Conservation (phyloP, 2,888 invertebrate species). For the Trissolcus japonicus region DNA sequence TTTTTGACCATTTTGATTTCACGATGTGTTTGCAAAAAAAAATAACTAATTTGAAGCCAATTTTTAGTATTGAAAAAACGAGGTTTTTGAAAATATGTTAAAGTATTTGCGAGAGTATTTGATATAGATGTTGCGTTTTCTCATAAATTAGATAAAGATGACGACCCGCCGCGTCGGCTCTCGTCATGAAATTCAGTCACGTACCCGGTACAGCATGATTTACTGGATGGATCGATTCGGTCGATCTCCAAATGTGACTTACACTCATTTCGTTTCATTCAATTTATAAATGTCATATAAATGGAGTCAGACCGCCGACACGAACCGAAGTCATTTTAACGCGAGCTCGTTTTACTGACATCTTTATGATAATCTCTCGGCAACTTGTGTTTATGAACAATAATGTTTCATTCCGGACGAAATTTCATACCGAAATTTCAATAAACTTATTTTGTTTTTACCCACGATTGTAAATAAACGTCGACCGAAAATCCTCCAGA, state of each 20-base stretch:
- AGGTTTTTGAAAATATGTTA: background rate
- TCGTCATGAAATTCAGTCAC: slow-evolving; percentile 54
- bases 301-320: slow-evolving; percentile 38
- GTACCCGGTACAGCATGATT: slow-evolving; percentile 56
- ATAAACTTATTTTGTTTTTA: slow-evolving; percentile 14
- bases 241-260: slow-evolving; percentile 56
- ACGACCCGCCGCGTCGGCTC: slow-evolving; percentile 36
- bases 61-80: background rate
- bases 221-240: slow-evolving; percentile 56
- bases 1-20: background rate
- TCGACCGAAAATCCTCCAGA: too few relatives aligned
- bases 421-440: background rate
- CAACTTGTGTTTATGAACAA: slow-evolving; percentile 44
- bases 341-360: slow-evolving; percentile 23
- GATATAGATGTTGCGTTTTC: slow-evolving; percentile 8
- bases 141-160: slow-evolving; percentile 57
- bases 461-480: background rate
- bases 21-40: background rate
- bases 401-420: slow-evolving; percentile 24
- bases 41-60: background rate
- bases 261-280: slow-evolving; percentile 56
- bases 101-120: background rate
- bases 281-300: slow-evolving; percentile 54
- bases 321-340: slow-evolving; percentile 33
- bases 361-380: slow-evolving; percentile 47